Percentiles rank a stretch among this genome's conserved stretches.
Evolutionary conservation across 2,113 vertebrate genomes (phyloP).

Genomic region (Trochalopteron elliotii): DNA sequence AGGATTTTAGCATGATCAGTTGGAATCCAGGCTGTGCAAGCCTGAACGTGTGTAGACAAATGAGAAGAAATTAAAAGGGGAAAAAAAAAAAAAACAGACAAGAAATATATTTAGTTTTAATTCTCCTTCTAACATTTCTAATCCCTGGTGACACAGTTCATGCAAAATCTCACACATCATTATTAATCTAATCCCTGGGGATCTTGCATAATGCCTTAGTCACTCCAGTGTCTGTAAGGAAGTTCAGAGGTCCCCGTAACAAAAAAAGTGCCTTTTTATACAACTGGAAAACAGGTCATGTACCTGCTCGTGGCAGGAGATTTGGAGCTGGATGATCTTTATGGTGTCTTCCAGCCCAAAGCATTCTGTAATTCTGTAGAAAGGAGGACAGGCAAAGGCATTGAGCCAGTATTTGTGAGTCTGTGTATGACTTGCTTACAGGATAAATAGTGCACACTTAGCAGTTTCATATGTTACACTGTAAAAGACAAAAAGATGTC

Average conservation of each 20-base stretch:
- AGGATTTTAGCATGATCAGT: neutral
- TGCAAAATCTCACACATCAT: neutral
- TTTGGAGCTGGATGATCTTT: neutral
- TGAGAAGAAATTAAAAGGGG: neutral
- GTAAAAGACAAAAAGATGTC: neutral
- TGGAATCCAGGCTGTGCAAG: neutral
- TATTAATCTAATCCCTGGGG: neutral
- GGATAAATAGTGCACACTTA: neutral
- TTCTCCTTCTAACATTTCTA: neutral
- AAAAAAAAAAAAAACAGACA: neutral
- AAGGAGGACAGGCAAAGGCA: neutral
- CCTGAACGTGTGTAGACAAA: neutral
- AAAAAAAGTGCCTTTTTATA: neutral
- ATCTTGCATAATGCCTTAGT: neutral
- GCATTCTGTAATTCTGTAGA: neutral
- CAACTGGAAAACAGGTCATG: neutral
- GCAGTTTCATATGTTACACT: rapidly evolving
- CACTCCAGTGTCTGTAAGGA: neutral
- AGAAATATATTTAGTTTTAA: neutral
- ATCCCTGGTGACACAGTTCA: neutral
- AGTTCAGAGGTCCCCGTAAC: neutral
- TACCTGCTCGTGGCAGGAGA: neutral
- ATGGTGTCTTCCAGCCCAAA: neutral
- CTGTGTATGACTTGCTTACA: neutral
- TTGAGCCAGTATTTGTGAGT: neutral